A percentile compares a stretch with the other conserved stretches of the same genome.
Conservation (phyloP, 2,888 invertebrate species). For the Tetragonula carbonaria region DNA sequence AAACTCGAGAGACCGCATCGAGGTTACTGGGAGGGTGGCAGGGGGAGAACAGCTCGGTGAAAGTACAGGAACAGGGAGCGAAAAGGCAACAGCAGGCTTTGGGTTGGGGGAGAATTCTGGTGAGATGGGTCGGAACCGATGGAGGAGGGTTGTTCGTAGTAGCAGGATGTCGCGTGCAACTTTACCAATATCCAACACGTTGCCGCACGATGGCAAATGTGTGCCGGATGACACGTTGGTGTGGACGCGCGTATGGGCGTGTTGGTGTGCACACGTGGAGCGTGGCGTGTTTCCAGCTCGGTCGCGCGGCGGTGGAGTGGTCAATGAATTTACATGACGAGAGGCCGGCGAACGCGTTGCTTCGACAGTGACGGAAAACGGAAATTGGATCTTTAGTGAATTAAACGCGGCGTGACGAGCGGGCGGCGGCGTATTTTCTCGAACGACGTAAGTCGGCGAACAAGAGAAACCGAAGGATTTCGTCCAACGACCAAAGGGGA, state of each 20-base stretch:
- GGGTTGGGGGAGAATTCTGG: constrained; percentile 65
- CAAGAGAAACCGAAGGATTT: neutral
- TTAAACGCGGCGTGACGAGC: constrained; percentile 6
- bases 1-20: constrained; percentile 64
- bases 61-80: constrained; percentile 23
- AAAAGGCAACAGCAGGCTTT: constrained; percentile 60
- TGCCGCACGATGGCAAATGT: constrained; percentile 46
- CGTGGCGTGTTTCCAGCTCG: neutral
- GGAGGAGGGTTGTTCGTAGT: constrained; percentile 59
- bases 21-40: constrained; percentile 37
- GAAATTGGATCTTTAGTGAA: constrained; percentile 30
- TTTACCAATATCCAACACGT: constrained; percentile 82
- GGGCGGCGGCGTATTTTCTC: neutral
- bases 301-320: constrained; percentile 50
- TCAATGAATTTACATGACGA: constrained; percentile 68
- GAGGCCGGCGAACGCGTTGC: constrained; percentile 18
- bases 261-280: neutral
- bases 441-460: neutral
- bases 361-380: constrained; percentile 24
- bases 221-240: constrained; percentile 50
- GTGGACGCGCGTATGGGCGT: neutral
- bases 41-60: neutral
- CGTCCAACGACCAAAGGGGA: neutral
- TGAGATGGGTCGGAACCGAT: constrained; percentile 36
- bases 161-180: constrained; percentile 81